Base-by-base conservation (phyloP, 2,113 vertebrate genomes). In the Scytalopus superciliaris region DNA sequence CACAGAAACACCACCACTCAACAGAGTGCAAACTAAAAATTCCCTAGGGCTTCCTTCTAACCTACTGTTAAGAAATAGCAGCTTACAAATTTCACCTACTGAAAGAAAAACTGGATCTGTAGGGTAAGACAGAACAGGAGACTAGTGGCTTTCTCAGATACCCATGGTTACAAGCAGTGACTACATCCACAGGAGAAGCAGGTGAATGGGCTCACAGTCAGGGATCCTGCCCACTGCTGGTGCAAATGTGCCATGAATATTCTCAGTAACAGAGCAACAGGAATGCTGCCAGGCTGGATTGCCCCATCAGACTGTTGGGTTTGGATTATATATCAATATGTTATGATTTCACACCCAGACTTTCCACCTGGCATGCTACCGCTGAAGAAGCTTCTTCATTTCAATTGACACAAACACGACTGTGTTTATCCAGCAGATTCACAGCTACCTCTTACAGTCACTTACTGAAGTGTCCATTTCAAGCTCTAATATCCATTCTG, bases 301-400 rank as follows among this genome's bases (percentile, higher is more conserved):
- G 40, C 18, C 19, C 28, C 62, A 50, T 24, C 74, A 64, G 9
- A 53, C 16, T 0, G 0, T 6, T 1, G 0, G 3, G 25, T 60
- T 60, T 44, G 31, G 37, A 52, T 79, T 35, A 42, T 4, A 1
- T 10, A 47, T 57, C 33, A 18, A 33, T 35, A 42, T 13, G 50
- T 42, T 60, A 18, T 2, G 19, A 70, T 55, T 91, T 79, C 81
- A 91, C 77, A 68, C 40, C 31, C 53, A 19, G 53, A 30, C 68
- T 35, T 73, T 56, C 84, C 37, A 56, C 31, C 3, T 52, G 78
- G 40, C 60, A 35, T 5, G 45, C n/a, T 56, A 25, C 16, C 69
- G n/a, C 24, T 39, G 63, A 70, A 83, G 67, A 63, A 55, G 45
- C n/a, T 30, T 4, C 0, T 56, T 90, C 64, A 45, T 73, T 87